Base-by-base conservation (phyloP, 2,888 invertebrate species). In the Hanleya hanleyi region DNA sequence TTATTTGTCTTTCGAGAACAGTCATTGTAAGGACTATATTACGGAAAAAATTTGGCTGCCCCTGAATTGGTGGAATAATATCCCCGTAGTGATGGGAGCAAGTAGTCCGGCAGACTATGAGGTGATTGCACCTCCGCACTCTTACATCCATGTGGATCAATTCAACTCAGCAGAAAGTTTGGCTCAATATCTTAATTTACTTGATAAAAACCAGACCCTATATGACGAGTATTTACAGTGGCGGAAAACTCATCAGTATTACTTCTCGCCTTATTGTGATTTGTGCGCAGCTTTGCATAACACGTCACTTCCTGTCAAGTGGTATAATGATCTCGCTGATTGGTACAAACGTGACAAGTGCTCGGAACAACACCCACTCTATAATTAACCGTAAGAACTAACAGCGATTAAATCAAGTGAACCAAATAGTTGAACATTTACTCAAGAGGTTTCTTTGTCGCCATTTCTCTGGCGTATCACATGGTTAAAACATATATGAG, bases 11-110 rank as follows among this genome's bases (percentile, higher is more conserved):
- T 64, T 64, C 29, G 64, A 64, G 26, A 64, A 64, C 38, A 36
- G 64, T 35, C 38, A 64, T 64, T 64, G 64, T 37, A 32, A 15
- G 1, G 64, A 64, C 37, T 64, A 64, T 9, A 36, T 64, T 29
- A 64, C 64, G 3, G 64, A 64, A 37, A 64, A 64, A 29, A 6
- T 64, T 15, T 64, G 64, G 64, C 35, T 33, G 4, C 64, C 64
- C 35, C 6, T 64, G 2, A 18, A 2, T 9, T 64, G 18, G 35
- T 64, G 64, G 64, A 35, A 64, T 26, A 64, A 36, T 26, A 37
- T 64, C 15, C 64, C 64, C 26, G 26, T 64, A 4, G 64, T 64
- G n/a, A 64, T 37, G 35, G 64, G 64, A 6, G 64, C 22, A 1
- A n/a, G n/a, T 2, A 26, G 35, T 35, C 18, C 26, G 38, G 18